Evolutionary conservation across 2,888 invertebrate species (phyloP).

Genomic region (Mactromeris polynyma): DNA sequence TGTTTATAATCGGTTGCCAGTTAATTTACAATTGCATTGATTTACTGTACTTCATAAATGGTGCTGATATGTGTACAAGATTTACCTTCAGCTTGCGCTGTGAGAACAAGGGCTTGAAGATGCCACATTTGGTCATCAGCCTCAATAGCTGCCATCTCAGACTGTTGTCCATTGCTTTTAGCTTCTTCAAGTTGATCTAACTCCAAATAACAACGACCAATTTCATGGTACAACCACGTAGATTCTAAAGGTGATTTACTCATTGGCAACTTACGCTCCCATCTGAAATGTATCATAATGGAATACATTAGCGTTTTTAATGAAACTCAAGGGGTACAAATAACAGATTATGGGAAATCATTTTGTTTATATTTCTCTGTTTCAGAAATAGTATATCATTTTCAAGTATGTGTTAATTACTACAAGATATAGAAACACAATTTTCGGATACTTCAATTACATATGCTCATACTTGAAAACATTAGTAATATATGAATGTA

Average conservation of each 20-base stretch:
- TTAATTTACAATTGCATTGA: too few species aligned
- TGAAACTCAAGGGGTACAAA: not conserved
- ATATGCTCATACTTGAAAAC: too few species aligned
- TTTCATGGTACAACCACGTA: conserved; percentile 88
- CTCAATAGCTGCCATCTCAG: conserved; percentile 82
- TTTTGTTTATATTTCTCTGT: not conserved
- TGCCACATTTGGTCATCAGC: conserved; percentile 85
- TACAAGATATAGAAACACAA: too few species aligned
- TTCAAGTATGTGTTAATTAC: not conserved
- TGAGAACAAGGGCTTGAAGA: conserved; percentile 85
- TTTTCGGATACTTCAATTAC: too few species aligned
- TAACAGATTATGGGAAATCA: not conserved
- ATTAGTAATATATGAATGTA: too few species aligned
- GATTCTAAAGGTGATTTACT: conserved; percentile 86
- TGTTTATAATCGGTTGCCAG: too few species aligned
- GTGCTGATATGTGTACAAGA: too few species aligned
- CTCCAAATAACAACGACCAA: conserved; percentile 88
- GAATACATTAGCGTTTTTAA: not conserved
- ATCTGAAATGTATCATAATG: conserved; percentile 73
- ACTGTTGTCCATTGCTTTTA: conserved; percentile 82
- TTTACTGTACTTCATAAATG: too few species aligned
- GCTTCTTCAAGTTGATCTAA: conserved; percentile 78
- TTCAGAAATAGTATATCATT: not conserved
- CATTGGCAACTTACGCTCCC: conserved; percentile 86
- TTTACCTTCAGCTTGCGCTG: conserved; percentile 85